phyloP scores from a whole-genome alignment of 1,140 invertebrate species.

The Drosophila malerkotliana region DNA sequence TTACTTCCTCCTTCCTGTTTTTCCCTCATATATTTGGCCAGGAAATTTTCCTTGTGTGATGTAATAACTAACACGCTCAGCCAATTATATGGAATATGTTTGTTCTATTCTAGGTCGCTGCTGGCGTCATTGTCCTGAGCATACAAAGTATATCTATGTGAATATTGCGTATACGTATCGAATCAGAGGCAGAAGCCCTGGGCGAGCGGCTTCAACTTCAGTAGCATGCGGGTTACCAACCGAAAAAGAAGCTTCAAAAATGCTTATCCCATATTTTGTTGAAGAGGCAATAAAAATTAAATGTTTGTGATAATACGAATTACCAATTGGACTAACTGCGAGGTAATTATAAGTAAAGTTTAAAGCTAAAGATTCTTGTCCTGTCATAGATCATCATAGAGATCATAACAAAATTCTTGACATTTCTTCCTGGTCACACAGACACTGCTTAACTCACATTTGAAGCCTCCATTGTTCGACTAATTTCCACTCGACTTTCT shows the following conservation, averaged over 20 bases:
- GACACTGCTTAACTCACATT: slow-evolving; percentile 26
- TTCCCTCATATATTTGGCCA: not conserved
- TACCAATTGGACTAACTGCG: not conserved
- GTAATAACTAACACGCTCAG: slow-evolving; percentile 46
- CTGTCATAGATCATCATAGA: not conserved
- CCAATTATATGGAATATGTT: slow-evolving; percentile 46
- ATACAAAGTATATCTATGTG: slow-evolving; percentile 12
- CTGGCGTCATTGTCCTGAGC: slow-evolving; percentile 47
- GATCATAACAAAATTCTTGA: slow-evolving; percentile 35
- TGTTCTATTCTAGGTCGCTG: slow-evolving; percentile 48
- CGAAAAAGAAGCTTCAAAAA: slow-evolving; percentile 16
- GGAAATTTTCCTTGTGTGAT: slow-evolving; percentile 29
- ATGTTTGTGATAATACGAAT: not conserved
- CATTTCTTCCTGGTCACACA: slow-evolving; percentile 41
- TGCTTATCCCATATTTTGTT: not conserved
- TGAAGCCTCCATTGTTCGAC: slow-evolving; percentile 34
- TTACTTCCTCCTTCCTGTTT: slow-evolving; percentile 8
- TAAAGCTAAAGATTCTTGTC: not conserved
- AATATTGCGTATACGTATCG: slow-evolving; percentile 20
- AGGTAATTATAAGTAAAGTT: not conserved
- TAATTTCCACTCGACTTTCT: slow-evolving; percentile 50
- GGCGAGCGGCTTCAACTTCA: slow-evolving; percentile 14
- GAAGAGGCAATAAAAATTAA: too few relatives aligned
- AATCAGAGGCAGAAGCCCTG: slow-evolving; percentile 1
- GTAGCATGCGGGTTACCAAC: slow-evolving; percentile 16